Base-by-base conservation (phyloP, 2,797 vertebrate species). In the Myotis planiceps region DNA sequence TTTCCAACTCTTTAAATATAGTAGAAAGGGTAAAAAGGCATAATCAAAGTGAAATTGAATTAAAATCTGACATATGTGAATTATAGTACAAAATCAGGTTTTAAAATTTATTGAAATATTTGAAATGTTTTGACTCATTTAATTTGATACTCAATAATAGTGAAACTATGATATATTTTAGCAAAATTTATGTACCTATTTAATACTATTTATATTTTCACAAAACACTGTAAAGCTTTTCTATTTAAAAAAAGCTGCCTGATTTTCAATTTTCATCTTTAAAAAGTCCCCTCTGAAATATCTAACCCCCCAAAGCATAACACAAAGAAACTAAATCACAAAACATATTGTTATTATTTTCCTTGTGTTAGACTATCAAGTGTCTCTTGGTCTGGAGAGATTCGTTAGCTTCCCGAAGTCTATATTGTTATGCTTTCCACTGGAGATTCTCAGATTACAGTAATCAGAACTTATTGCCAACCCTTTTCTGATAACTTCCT, bases 211-310 rank as follows among this genome's bases (percentile, higher is more conserved):
- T 78, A 29, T 86, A 47, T 78, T 87, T 91, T 83, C 29, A 74
- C 60, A 81, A 92, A 60, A 45, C 37, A 66, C 78, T 86, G 1
- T 75, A 86, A 96, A 68, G 3, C 5, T 68, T 65, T 34, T 81
- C 21, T 74, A 51, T 60, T 76, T 5, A 39, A 78, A 88, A 69
- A 60, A 55, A 90, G 1, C 58, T 27, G 37, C 10, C 34, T 4
- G 16, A 66, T 95, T 96, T 95, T 90, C 65, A 78, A 68, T 58
- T 86, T 93, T 94, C 5, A 82, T 14, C 49, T 58, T 80, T 84
- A 87, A 91, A 97, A 95, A 55, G 27, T 96, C 80, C 37, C 66
- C 25, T 79, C 34, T 92, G 96, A 93, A 91, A 92, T 95, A 89
- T 45, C 45, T 95, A 85, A 90, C 71, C 42, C 95, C 82, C 34